These are phyloP conservation scores for Napeogenes sylphis DNA, from an alignment of 2,888 invertebrate genomes.

Conservation along the genomic window DNA sequence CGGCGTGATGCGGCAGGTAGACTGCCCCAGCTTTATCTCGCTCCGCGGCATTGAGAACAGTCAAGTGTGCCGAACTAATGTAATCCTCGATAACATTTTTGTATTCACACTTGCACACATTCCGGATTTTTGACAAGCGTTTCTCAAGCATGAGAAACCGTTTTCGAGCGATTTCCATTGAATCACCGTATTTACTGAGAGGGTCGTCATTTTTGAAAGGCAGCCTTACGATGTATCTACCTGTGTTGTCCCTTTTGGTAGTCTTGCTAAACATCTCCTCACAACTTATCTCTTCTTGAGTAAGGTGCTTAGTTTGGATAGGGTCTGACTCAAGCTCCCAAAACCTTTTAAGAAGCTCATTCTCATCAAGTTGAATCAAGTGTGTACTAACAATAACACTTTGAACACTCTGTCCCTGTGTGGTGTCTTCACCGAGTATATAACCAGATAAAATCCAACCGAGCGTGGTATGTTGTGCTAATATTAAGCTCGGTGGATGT, in stretches of 20 bases:
- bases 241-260: conserved; percentile 22
- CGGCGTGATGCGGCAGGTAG: background rate
- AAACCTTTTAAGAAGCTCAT: conserved; percentile 25
- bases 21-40: background rate
- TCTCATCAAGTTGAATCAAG: conserved; percentile 7
- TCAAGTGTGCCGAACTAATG: background rate
- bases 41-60: background rate
- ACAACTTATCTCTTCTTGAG: conserved; percentile 20
- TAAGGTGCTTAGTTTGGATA: conserved; percentile 12
- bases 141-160: conserved; percentile 3
- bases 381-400: background rate
- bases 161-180: background rate
- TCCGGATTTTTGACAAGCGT: conserved; percentile 7
- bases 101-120: conserved; percentile 11
- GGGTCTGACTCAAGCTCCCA: conserved; percentile 26
- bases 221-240: conserved; percentile 23
- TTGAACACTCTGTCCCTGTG: background rate
- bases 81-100: conserved; percentile 9
- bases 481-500: conserved; percentile 16
- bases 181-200: background rate
- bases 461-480: conserved; percentile 32
- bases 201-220: conserved; percentile 19
- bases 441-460: conserved; percentile 36
- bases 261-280: conserved; percentile 19
- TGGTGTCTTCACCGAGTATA: too few species aligned